These are phyloP conservation scores for Falco rusticolus DNA, from an alignment of 2,797 vertebrate genomes.

Conservation along the genomic window DNA sequence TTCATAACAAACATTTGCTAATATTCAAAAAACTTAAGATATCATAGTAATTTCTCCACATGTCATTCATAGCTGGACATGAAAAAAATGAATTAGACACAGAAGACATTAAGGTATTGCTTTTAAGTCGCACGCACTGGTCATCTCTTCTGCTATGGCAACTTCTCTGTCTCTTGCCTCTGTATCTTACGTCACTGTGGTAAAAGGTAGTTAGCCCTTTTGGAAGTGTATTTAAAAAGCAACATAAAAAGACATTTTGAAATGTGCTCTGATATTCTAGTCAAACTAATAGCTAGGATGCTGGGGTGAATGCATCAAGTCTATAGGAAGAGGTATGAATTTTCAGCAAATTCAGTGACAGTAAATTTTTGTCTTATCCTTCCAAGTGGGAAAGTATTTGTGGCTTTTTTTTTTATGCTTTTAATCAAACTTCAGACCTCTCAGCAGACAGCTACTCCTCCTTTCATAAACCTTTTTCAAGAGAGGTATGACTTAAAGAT, in stretches of 20 bases:
- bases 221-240: neutral
- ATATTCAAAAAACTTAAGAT: neutral
- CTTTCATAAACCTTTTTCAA: constrained; percentile 9
- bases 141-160: neutral
- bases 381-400: constrained; percentile 18
- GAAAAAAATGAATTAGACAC: neutral
- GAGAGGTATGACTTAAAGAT: constrained; percentile 25
- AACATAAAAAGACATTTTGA: neutral
- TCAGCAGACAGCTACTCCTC: constrained; percentile 13
- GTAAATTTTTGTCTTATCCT: constrained; percentile 15
- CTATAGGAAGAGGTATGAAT: neutral
- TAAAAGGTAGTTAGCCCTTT: neutral
- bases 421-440: neutral
- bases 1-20: neutral
- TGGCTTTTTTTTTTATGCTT: neutral
- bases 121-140: neutral
- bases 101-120: neutral
- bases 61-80: neutral
- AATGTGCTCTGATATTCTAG: neutral
- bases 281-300: neutral
- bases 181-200: neutral
- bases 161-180: neutral
- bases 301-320: neutral
- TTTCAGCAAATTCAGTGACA: neutral
- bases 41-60: neutral